Evolutionary conservation across 1,140 invertebrate genomes (phyloP).

Genomic region (Coptotermes formosanus): DNA sequence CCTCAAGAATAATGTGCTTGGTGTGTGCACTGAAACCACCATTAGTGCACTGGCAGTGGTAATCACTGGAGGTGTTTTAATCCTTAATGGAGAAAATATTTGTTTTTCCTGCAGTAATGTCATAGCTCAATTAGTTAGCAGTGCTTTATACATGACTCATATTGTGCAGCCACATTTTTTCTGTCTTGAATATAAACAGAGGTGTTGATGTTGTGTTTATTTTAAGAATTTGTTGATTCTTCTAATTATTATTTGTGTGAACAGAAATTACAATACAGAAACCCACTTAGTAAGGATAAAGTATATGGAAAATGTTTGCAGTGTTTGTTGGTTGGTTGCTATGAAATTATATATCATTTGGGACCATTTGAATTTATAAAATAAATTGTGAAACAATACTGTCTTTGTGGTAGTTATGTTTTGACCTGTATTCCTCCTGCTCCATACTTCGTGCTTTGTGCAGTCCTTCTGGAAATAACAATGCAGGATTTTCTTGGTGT

Average conservation of each 20-base stretch:
- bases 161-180: conserved; percentile 7
- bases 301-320: neutral
- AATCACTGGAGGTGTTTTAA: neutral
- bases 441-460: too few species aligned
- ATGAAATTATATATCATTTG: conserved; percentile 14
- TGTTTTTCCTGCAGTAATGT: neutral
- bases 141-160: conserved; percentile 1
- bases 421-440: too few species aligned
- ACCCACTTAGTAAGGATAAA: neutral
- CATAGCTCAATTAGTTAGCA: neutral
- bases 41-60: neutral
- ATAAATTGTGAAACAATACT: neutral
- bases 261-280: neutral
- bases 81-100: neutral
- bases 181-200: neutral
- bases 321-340: conserved; percentile 3
- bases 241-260: conserved; percentile 3
- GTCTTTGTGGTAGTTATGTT: too few species aligned
- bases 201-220: neutral
- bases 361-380: conserved; percentile 23
- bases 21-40: neutral
- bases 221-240: neutral
- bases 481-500: too few species aligned
- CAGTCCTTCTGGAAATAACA: too few species aligned
- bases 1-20: neutral